Evolutionary conservation across 2,113 vertebrate genomes (phyloP).

Genomic region (Clarias gariepinus): DNA sequence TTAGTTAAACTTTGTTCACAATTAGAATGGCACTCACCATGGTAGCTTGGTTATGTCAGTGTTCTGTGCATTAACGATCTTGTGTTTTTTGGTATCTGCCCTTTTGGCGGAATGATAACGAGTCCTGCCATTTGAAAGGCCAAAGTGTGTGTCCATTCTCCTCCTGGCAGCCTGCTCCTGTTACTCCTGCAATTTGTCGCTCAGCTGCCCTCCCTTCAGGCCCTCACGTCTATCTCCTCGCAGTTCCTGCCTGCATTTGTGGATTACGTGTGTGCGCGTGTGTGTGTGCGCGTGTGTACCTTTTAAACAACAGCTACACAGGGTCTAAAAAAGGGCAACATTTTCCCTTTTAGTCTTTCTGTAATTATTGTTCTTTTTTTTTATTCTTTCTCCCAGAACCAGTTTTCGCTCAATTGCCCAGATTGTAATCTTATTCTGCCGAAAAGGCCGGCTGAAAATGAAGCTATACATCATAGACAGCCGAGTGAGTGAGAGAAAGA

Average conservation of each 20-base stretch:
- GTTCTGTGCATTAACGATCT: conserved; percentile 56
- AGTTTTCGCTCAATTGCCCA: conserved; percentile 69
- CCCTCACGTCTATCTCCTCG: conserved; percentile 18
- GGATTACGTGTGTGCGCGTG: not conserved
- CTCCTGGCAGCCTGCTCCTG: conserved; percentile 55
- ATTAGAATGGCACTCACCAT: conserved; percentile 31
- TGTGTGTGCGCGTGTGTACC: not conserved
- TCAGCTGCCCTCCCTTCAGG: conserved; percentile 2
- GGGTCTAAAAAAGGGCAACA: conserved; percentile 21
- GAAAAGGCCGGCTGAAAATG: conserved; percentile 67
- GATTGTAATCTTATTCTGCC: conserved; percentile 71
- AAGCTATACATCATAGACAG: conserved; percentile 73
- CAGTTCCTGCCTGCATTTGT: not conserved
- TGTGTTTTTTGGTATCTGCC: conserved; percentile 59
- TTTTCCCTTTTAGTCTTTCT: conserved; percentile 44
- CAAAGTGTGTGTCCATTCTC: conserved; percentile 46
- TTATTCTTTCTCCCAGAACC: conserved; percentile 50
- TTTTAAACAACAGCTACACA: conserved; percentile 32
- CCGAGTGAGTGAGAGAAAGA: conserved; percentile 48
- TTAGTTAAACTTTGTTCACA: conserved; percentile 20
- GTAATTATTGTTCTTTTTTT: not conserved
- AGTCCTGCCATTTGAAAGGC: conserved; percentile 68
- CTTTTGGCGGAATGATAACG: conserved; percentile 58
- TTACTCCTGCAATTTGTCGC: conserved; percentile 52
- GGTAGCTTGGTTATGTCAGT: conserved; percentile 37